Evolutionary conservation across 2,113 vertebrate species (phyloP).

Genomic region (Lethenteron reissneri): DNA sequence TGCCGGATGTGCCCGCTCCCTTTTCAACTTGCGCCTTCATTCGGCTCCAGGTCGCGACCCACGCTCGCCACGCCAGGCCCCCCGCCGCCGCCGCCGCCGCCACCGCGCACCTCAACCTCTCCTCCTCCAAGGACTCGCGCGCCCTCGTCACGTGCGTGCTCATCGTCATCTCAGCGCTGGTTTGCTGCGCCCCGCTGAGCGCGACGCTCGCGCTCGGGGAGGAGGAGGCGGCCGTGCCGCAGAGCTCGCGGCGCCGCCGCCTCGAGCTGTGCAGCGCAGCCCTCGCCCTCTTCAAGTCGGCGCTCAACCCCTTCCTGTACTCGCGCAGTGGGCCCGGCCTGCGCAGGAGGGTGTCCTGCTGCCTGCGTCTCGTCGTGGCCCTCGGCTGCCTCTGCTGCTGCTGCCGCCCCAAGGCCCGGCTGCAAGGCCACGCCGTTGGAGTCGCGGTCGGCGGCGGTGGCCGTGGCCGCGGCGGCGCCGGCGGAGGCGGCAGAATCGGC

Average conservation of each 20-base stretch:
- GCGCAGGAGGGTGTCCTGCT: slow-evolving; percentile 53
- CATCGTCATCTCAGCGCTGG: slow-evolving; percentile 49
- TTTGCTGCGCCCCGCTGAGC: slow-evolving; percentile 75
- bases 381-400: slow-evolving; percentile 7
- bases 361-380: slow-evolving; percentile 30
- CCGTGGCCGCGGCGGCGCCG: background rate
- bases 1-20: too few relatives aligned
- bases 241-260: slow-evolving; percentile 50
- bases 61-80: background rate
- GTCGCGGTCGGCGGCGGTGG: too few relatives aligned
- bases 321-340: slow-evolving; percentile 76
- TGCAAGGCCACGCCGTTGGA: background rate
- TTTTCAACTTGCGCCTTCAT: too few relatives aligned
- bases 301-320: slow-evolving; percentile 87
- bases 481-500: slow-evolving; percentile 7
- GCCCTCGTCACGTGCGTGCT: slow-evolving; percentile 62
- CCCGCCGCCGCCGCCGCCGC: background rate
- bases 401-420: slow-evolving; percentile 18
- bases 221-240: slow-evolving; percentile 39
- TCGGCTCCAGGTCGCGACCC: background rate
- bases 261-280: slow-evolving; percentile 77
- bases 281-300: slow-evolving; percentile 76
- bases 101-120: background rate
- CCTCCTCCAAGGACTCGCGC: slow-evolving; percentile 45
- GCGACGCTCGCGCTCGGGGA: slow-evolving; percentile 35